Percentiles rank a stretch among this genome's conserved stretches.
Conservation (phyloP, 2,888 invertebrate genomes). For the Hirtodrosophila duncani region DNA sequence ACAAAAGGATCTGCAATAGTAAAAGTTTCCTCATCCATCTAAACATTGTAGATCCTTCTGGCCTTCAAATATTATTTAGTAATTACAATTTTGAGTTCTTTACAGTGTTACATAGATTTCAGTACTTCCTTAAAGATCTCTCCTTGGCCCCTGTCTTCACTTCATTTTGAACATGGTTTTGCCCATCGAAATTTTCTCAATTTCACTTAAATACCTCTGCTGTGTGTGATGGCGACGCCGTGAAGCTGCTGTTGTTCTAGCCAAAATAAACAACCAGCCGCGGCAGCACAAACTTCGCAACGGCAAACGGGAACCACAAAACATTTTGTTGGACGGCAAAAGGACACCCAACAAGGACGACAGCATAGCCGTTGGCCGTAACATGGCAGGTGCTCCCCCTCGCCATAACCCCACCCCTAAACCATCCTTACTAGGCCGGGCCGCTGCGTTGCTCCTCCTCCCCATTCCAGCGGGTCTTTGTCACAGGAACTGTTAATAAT, state of each 20-base stretch:
- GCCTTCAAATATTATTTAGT: too few relatives aligned
- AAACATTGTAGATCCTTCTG: too few relatives aligned
- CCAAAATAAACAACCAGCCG: slow-evolving; percentile 55
- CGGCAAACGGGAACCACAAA: slow-evolving; percentile 65
- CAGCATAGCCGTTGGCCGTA: slow-evolving; percentile 39
- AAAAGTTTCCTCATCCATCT: too few relatives aligned
- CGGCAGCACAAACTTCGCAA: slow-evolving; percentile 56
- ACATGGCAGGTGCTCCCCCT: slow-evolving; percentile 58
- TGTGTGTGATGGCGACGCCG: too few relatives aligned
- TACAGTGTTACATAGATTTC: too few relatives aligned
- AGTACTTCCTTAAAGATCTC: too few relatives aligned
- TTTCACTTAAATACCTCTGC: slow-evolving; percentile 34
- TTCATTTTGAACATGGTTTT: slow-evolving; percentile 12
- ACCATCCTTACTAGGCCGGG: not conserved
- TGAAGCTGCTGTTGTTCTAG: slow-evolving; percentile 29
- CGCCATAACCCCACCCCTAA: not conserved
- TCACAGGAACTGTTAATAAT: slow-evolving; percentile 74
- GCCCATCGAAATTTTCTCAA: slow-evolving; percentile 18
- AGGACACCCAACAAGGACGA: slow-evolving; percentile 56
- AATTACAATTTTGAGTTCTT: too few relatives aligned
- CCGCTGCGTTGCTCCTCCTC: not conserved
- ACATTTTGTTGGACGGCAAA: slow-evolving; percentile 70
- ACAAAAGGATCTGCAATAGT: too few relatives aligned
- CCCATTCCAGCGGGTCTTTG: slow-evolving; percentile 42
- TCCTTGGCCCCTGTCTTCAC: too few relatives aligned